Evolutionary conservation across 2,113 vertebrate genomes (phyloP), one percentile per base, ranked within the genome.

Genomic region (Zosterops japonicus): DNA sequence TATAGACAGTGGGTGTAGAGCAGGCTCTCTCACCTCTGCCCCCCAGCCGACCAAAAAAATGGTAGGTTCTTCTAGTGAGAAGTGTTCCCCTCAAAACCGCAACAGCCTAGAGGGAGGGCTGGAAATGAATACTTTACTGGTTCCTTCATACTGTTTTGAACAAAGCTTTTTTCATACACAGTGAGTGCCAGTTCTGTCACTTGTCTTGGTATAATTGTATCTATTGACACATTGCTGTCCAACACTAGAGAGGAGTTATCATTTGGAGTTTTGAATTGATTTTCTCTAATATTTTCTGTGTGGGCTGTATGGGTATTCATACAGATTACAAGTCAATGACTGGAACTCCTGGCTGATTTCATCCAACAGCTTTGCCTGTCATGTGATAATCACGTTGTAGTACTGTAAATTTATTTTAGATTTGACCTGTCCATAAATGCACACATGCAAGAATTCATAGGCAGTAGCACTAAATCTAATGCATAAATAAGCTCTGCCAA

Each of bases 51-150:
- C 12, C 5, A 39, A 39, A 50, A 29, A 47, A 53, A 10, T 46
- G 46, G 20, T 11, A 10, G 46, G 20, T 46, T 46, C 46, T 46
- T 46, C 46, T 46, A 46, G 46, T 46, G 46, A 33, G 11, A 79
- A 69, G 7, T 12, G 4, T 8, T n/a, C 7, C 8, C 4, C 3
- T 5, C 0, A 2, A 50, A 31, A 1, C 31, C 29, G 6, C 11
- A 23, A 22, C 7, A 53, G 4, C 35, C 60, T 77, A 27, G 24
- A 1, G 15, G 6, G 4, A 36, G 6, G 18, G 11, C 28, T 83
- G 23, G 33, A 89, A 64, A 22, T 19, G 3, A 7, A 60, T 56
- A 12, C 12, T 36, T 89, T 19, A 8, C 15, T 60, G 49, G 21
- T 4, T 81, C 5, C 5, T 5, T 71, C 8, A 42, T 67, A 36